Evolutionary conservation across 92 coral and sea anemone genomes (phyloP).

Genomic region (Porites lobata): DNA sequence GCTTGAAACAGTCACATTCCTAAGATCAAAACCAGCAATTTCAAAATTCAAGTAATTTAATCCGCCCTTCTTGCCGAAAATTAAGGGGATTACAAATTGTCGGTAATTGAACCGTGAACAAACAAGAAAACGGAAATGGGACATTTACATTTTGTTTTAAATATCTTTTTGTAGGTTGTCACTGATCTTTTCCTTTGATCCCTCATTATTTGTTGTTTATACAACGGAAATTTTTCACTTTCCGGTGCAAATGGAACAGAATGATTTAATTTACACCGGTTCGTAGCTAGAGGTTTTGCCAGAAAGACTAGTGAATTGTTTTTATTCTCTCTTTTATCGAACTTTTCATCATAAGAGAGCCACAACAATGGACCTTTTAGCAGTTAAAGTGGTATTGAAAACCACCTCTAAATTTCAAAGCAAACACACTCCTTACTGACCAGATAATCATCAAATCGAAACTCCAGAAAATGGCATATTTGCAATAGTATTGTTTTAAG

Average conservation of each 20-base stretch:
- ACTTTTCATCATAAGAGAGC: not conserved
- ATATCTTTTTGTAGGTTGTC: not conserved
- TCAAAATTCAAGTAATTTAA: slow-evolving; percentile 9
- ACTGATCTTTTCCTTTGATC: not conserved
- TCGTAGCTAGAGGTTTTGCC: not conserved
- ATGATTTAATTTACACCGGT: not conserved
- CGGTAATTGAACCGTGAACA: slow-evolving; percentile 20
- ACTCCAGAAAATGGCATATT: not conserved
- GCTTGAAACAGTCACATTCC: not conserved
- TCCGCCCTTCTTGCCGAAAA: not conserved
- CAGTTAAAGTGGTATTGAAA: not conserved
- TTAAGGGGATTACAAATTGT: not conserved
- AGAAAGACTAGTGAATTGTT: not conserved
- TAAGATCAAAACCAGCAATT: not conserved
- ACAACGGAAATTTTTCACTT: not conserved
- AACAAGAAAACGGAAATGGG: slow-evolving; percentile 32
- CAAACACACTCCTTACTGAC: not conserved
- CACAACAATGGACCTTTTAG: not conserved
- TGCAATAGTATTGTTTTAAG: not conserved
- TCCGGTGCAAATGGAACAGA: not conserved
- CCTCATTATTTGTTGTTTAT: not conserved
- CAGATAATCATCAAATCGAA: not conserved
- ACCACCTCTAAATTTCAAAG: not conserved
- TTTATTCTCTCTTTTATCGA: not conserved
- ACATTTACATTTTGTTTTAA: slow-evolving; percentile 7